These are phyloP conservation scores for Sylvia borin DNA, from an alignment of 2,797 vertebrate species.

Conservation along the genomic window DNA sequence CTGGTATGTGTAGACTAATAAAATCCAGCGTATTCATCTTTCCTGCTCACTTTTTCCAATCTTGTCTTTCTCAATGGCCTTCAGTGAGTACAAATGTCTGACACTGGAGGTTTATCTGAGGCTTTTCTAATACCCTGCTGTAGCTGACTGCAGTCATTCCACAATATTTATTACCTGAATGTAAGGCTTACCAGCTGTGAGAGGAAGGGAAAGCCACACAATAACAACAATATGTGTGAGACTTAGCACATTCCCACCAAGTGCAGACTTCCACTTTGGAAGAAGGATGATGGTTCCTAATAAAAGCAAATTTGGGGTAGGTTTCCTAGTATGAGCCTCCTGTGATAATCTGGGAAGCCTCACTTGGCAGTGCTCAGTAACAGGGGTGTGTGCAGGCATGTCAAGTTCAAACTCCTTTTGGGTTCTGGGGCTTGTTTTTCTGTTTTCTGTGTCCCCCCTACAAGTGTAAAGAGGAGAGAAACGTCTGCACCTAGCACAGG, in stretches of 20 bases:
- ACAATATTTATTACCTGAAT: slow-evolving; percentile 6
- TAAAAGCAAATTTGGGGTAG: neutral
- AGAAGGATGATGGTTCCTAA: neutral
- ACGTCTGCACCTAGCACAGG: neutral
- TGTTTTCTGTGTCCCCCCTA: neutral
- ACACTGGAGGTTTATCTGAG: neutral
- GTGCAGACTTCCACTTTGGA: neutral
- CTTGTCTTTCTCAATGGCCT: neutral
- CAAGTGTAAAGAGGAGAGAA: neutral
- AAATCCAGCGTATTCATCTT: neutral
- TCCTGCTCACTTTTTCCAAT: neutral
- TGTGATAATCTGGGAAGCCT: neutral
- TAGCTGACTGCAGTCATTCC: neutral
- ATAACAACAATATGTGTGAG: neutral
- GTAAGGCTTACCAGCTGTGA: neutral
- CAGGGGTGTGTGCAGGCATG: neutral
- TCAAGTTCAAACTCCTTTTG: neutral
- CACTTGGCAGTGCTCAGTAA: neutral
- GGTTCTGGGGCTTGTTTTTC: neutral
- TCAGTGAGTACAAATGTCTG: neutral
- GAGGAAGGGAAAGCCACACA: neutral
- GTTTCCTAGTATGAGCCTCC: neutral
- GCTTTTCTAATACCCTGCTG: neutral
- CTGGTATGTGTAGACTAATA: neutral
- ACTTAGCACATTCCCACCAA: neutral